Conservation (phyloP, 2,888 invertebrate genomes). For the Chorisops tibialis region DNA sequence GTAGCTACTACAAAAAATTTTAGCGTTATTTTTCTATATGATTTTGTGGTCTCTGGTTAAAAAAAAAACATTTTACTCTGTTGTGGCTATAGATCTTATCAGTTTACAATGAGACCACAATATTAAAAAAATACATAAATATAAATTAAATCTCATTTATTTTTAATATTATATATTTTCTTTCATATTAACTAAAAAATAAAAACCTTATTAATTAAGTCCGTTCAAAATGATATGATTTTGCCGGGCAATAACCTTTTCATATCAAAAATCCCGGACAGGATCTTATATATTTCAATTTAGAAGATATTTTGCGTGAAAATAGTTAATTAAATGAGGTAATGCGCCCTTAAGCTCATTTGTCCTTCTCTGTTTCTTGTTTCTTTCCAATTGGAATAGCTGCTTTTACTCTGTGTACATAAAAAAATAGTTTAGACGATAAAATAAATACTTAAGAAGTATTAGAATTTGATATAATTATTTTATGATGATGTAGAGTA, state of each 20-base stretch:
- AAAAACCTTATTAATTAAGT: slow-evolving; percentile 9
- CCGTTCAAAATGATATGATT: not conserved
- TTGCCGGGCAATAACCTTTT: not conserved
- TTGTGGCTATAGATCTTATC: not conserved
- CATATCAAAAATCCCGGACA: too few relatives aligned
- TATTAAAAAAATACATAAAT: slow-evolving; percentile 1
- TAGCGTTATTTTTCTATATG: not conserved
- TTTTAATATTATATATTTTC: slow-evolving; percentile 4
- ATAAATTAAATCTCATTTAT: slow-evolving; percentile 4
- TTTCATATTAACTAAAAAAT: slow-evolving; percentile 24
- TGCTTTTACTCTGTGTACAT: slow-evolving; percentile 71
- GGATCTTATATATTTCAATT: slow-evolving; percentile 12
- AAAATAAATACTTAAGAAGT: too few relatives aligned
- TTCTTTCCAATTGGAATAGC: slow-evolving; percentile 88
- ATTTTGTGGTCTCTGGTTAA: not conserved
- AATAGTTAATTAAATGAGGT: slow-evolving; percentile 26
- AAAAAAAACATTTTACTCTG: not conserved
- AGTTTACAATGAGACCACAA: not conserved
- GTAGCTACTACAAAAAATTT: slow-evolving; percentile 14
- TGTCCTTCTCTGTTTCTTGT: slow-evolving; percentile 79
- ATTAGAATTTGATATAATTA: too few relatives aligned
- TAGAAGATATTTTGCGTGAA: slow-evolving; percentile 22
- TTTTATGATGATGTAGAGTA: too few relatives aligned
- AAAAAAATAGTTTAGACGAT: slow-evolving; percentile 37
- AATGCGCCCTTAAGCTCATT: slow-evolving; percentile 55